phyloP scores from a whole-genome alignment of 2,888 invertebrate species.

The Galerucella pusilla region DNA sequence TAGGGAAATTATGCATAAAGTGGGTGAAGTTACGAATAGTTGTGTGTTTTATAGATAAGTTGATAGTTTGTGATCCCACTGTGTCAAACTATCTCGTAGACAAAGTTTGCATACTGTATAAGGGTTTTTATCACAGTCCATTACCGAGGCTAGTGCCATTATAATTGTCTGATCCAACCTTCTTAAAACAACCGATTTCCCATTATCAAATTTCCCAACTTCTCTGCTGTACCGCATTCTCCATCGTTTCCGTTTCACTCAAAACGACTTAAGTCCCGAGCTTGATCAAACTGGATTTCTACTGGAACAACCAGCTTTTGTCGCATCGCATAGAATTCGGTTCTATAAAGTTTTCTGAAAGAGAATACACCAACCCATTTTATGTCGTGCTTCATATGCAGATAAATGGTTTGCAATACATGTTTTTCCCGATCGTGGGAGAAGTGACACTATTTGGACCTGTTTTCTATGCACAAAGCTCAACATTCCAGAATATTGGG shows the following conservation, averaged over 20 bases:
- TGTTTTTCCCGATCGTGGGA: too few species aligned
- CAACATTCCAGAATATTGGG: too few species aligned
- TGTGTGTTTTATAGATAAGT: too few species aligned
- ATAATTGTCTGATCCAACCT: constrained; percentile 13
- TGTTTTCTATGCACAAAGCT: too few species aligned
- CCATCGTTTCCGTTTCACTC: constrained; percentile 32
- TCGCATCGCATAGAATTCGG: constrained; percentile 18
- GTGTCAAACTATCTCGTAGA: not conserved
- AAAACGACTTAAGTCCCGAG: constrained; percentile 26
- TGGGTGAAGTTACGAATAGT: too few species aligned
- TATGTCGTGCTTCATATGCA: constrained; percentile 13
- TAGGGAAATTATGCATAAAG: too few species aligned
- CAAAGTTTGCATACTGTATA: not conserved
- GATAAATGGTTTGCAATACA: not conserved
- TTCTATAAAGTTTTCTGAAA: constrained; percentile 22
- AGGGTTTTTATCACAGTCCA: constrained; percentile 8
- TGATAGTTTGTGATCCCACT: not conserved
- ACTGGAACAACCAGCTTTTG: constrained; percentile 28
- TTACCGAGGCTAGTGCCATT: constrained; percentile 6
- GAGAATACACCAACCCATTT: constrained; percentile 29
- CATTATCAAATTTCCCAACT: constrained; percentile 17
- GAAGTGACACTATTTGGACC: too few species aligned
- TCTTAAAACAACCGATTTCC: constrained; percentile 8
- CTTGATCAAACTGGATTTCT: constrained; percentile 33
- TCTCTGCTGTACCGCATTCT: not conserved